Evolutionary conservation across 2,888 invertebrate genomes (phyloP).

Genomic region (Drosophila aldrichi): DNA sequence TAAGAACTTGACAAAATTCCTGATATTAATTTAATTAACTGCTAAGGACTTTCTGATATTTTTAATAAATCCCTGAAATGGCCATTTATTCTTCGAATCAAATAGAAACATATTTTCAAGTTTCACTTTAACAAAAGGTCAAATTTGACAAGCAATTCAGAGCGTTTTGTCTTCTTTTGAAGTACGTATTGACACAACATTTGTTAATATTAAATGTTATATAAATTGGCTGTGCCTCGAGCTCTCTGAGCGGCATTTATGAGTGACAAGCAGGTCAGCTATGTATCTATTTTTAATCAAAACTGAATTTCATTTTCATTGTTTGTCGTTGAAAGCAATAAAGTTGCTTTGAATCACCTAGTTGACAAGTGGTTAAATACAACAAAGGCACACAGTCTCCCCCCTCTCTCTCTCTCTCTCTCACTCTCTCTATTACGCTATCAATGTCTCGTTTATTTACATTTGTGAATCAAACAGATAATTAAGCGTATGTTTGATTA

Average conservation of each 20-base stretch:
- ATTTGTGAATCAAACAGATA: background rate
- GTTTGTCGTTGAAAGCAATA: background rate
- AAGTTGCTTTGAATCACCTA: background rate
- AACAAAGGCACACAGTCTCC: background rate
- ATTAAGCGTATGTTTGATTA: conserved; percentile 5
- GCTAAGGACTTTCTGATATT: background rate
- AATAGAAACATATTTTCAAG: background rate
- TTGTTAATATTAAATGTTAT: background rate
- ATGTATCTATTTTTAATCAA: background rate
- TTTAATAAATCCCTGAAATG: background rate
- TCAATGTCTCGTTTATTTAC: background rate
- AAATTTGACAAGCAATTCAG: background rate
- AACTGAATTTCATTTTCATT: background rate
- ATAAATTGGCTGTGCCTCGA: background rate
- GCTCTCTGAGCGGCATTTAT: background rate
- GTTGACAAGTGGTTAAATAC: background rate
- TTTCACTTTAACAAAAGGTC: background rate
- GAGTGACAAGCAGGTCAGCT: background rate
- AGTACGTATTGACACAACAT: background rate
- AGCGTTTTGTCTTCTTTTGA: background rate
- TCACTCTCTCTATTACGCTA: too few relatives aligned
- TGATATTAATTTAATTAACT: background rate
- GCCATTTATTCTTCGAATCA: background rate
- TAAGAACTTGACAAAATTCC: too few relatives aligned
- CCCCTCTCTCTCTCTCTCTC: too few relatives aligned